Conservation (phyloP, 1,140 invertebrate species). For the Lepidostoma basale region DNA sequence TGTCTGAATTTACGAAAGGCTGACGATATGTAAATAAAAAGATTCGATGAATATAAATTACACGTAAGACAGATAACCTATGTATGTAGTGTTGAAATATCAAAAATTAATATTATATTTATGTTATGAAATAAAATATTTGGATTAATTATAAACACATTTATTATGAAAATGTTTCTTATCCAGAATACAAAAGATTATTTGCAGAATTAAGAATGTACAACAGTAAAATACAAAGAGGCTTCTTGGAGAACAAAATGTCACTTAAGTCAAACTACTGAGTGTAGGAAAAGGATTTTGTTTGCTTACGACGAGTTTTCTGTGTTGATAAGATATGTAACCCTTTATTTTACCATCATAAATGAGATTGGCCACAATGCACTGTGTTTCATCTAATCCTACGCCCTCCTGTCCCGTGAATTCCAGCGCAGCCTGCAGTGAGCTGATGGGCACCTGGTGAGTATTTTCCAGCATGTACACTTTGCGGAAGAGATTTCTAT, state of each 20-base stretch:
- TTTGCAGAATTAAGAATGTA: slow-evolving; percentile 21
- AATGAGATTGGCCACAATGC: slow-evolving; percentile 95
- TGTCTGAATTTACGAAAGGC: slow-evolving; percentile 33
- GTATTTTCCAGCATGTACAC: slow-evolving; percentile 86
- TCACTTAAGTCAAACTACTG: slow-evolving; percentile 58
- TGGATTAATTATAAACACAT: slow-evolving; percentile 42
- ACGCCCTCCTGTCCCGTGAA: slow-evolving; percentile 84
- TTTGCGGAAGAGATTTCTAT: slow-evolving; percentile 96
- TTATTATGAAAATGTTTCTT: slow-evolving; percentile 41
- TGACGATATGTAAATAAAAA: slow-evolving; percentile 43
- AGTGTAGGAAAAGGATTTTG: slow-evolving; percentile 92
- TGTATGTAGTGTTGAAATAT: slow-evolving; percentile 45
- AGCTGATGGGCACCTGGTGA: slow-evolving; percentile 88
- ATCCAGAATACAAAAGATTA: slow-evolving; percentile 31
- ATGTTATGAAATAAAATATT: slow-evolving; percentile 43
- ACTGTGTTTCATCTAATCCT: slow-evolving; percentile 92
- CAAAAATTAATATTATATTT: slow-evolving; percentile 40
- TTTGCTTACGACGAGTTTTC: slow-evolving; percentile 97
- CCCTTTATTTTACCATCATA: slow-evolving; percentile 94
- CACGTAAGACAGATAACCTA: slow-evolving; percentile 32
- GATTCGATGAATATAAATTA: slow-evolving; percentile 33
- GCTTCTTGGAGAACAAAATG: neutral
- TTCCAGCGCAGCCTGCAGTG: slow-evolving; percentile 81
- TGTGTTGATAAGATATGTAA: slow-evolving; percentile 96
- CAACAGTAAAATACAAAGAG: slow-evolving; percentile 9